Percentiles rank a stretch among this genome's conserved stretches.
Evolutionary conservation across 2,113 vertebrate genomes (phyloP).

Genomic region (Falco punctatus): DNA sequence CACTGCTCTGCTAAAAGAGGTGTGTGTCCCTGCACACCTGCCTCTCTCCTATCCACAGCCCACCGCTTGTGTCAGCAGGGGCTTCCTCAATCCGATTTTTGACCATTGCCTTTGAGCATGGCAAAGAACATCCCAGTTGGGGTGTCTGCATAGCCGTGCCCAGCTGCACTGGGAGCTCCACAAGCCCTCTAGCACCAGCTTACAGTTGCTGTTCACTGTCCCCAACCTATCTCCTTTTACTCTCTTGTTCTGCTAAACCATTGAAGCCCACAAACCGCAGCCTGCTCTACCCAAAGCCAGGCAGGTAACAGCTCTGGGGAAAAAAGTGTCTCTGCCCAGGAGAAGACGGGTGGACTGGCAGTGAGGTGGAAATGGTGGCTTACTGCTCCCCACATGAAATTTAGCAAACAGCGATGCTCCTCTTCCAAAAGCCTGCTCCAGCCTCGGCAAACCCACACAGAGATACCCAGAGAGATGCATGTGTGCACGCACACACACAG

Average conservation of each 20-base stretch:
- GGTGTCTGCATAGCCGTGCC: not conserved
- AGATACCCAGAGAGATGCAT: not conserved
- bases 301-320: not conserved
- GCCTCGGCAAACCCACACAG: not conserved
- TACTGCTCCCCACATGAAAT: not conserved
- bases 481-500: accelerated
- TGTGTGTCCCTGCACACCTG: not conserved
- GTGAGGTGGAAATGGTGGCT: accelerated
- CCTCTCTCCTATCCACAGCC: not conserved
- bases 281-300: not conserved
- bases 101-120: not conserved
- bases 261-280: accelerated
- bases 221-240: not conserved
- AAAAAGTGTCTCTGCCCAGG: not conserved
- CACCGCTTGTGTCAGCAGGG: not conserved
- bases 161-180: not conserved
- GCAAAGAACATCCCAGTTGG: not conserved
- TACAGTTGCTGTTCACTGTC: not conserved
- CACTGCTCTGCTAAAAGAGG: not conserved
- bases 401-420: not conserved
- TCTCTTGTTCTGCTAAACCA: not conserved
- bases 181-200: not conserved
- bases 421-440: not conserved
- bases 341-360: not conserved
- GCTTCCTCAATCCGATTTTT: not conserved